phyloP scores from a whole-genome alignment of 2,888 invertebrate species.

The Andricus curvator region DNA sequence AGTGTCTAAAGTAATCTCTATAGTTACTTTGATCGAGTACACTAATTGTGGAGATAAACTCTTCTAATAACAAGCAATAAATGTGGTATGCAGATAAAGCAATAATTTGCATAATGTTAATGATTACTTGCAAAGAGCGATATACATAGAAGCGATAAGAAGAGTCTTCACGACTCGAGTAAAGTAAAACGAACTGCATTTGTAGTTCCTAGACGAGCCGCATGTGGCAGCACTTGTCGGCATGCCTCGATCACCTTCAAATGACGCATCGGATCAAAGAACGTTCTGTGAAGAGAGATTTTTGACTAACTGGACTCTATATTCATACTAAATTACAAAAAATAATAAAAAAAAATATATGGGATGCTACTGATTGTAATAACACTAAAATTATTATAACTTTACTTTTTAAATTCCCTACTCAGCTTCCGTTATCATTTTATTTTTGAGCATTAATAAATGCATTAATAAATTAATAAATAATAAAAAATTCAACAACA shows the following conservation, averaged over 20 bases:
- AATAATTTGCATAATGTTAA: slow-evolving; percentile 42
- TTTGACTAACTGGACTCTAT: too few species aligned
- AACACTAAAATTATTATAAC: too few species aligned
- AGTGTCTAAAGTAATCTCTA: slow-evolving; percentile 26
- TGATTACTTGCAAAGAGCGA: slow-evolving; percentile 40
- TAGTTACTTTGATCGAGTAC: slow-evolving; percentile 36
- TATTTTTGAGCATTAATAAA: too few species aligned
- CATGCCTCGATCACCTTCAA: slow-evolving; percentile 21
- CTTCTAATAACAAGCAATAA: slow-evolving; percentile 39
- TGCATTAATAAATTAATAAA: too few species aligned
- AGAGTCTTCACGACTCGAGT: slow-evolving; percentile 31
- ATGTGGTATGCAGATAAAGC: slow-evolving; percentile 36
- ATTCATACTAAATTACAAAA: too few species aligned
- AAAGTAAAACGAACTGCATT: slow-evolving; percentile 20
- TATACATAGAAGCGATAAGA: slow-evolving; percentile 38
- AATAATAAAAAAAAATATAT: too few species aligned
- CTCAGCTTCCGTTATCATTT: too few species aligned
- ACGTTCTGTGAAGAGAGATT: too few species aligned
- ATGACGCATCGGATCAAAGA: too few species aligned
- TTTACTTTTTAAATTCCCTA: too few species aligned
- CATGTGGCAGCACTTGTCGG: slow-evolving; percentile 71
- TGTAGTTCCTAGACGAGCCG: slow-evolving; percentile 58
- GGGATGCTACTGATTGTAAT: too few species aligned
- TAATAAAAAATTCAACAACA: too few species aligned
- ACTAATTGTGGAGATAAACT: slow-evolving; percentile 39